These are phyloP conservation scores for Drosophila bifasciata DNA, from an alignment of 1,140 invertebrate species.

Conservation along the genomic window DNA sequence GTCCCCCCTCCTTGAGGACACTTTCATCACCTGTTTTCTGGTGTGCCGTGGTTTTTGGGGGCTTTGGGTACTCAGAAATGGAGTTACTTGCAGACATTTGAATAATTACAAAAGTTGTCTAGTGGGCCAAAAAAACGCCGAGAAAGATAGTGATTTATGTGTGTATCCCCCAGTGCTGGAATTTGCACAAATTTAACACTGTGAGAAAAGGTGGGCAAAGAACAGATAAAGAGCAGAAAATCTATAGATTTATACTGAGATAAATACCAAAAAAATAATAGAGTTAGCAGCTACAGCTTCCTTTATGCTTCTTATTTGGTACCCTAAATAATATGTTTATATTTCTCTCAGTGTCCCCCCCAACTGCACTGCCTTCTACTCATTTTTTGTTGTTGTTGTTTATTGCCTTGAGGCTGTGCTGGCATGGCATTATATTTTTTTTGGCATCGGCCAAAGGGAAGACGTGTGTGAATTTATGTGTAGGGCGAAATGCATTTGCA, in stretches of 20 bases:
- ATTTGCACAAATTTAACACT: conserved; percentile 31
- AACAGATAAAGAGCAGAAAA: too few relatives aligned
- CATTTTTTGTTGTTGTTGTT: background rate
- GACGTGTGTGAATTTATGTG: conserved; percentile 56
- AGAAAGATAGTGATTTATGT: conserved; percentile 59
- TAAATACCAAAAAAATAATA: too few relatives aligned
- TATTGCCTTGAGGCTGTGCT: conserved; percentile 5
- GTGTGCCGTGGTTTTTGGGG: background rate
- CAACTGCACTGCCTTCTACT: background rate
- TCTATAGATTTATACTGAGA: too few relatives aligned
- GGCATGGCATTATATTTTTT: conserved; percentile 31
- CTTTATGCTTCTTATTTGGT: too few relatives aligned
- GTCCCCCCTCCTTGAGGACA: conserved; percentile 10
- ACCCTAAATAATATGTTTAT: too few relatives aligned
- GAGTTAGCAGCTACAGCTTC: too few relatives aligned
- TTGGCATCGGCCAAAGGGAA: conserved; percentile 35
- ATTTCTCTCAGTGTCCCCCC: background rate
- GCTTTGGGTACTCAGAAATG: too few relatives aligned
- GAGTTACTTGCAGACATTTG: conserved; percentile 49
- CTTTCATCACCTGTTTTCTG: conserved; percentile 63
- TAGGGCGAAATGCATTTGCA: conserved; percentile 45
- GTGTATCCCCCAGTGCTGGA: conserved; percentile 45
- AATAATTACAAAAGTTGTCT: conserved; percentile 76
- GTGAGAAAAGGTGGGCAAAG: too few relatives aligned
- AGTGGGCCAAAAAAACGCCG: conserved; percentile 14